Conservation (phyloP, 2,888 invertebrate species). For the Nomada goodeniana region DNA sequence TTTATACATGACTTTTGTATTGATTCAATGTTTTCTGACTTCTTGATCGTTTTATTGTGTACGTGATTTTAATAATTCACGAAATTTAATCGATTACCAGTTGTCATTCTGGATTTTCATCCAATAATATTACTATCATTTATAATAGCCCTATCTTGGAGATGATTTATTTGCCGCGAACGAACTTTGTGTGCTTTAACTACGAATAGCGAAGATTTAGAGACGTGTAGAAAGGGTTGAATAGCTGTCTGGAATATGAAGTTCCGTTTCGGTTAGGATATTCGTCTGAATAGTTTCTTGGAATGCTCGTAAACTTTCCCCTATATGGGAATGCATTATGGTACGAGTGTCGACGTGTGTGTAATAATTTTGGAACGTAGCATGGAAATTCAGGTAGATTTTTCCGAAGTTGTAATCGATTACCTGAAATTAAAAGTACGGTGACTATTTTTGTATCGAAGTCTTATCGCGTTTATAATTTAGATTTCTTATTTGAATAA, state of each 20-base stretch:
- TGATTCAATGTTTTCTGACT: too few species aligned
- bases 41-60: too few species aligned
- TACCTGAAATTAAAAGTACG: too few species aligned
- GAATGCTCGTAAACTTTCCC: constrained; percentile 6
- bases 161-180: not conserved
- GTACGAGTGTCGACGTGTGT: not conserved
- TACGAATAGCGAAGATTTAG: not conserved
- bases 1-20: too few species aligned
- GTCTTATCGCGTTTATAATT: too few species aligned
- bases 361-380: not conserved
- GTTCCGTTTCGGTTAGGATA: constrained; percentile 8
- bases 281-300: constrained; percentile 13
- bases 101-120: too few species aligned
- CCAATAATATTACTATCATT: too few species aligned
- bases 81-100: too few species aligned
- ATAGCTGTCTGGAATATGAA: not conserved
- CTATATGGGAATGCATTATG: not conserved
- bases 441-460: too few species aligned
- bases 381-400: not conserved
- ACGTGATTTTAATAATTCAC: too few species aligned
- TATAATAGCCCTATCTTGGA: not conserved
- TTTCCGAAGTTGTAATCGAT: not conserved
- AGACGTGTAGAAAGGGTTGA: not conserved
- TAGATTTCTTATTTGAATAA: too few species aligned
- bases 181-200: not conserved